Evolutionary conservation across 2,888 invertebrate species (phyloP).

Genomic region (Pteria penguin): DNA sequence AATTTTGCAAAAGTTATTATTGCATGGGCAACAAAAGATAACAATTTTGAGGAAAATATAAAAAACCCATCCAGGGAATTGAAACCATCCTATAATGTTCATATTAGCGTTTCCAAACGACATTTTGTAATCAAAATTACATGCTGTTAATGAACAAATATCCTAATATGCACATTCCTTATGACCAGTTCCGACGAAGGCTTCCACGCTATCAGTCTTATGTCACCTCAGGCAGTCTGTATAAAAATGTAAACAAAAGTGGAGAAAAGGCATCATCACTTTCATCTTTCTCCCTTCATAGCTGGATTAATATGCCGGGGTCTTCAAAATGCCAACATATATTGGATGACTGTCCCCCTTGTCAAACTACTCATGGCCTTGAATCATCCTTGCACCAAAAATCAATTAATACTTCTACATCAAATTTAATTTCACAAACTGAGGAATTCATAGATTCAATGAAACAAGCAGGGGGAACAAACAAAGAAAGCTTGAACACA

Average conservation of each 20-base stretch:
- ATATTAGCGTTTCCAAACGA: neutral
- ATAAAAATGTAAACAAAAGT: neutral
- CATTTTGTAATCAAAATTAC: constrained; percentile 7
- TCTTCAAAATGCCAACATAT: neutral
- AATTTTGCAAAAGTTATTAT: constrained; percentile 18
- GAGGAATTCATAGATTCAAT: neutral
- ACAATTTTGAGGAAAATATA: neutral
- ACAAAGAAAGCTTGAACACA: neutral
- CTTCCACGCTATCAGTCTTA: neutral
- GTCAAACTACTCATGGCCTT: neutral
- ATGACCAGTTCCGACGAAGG: neutral
- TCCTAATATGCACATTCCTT: constrained; percentile 7
- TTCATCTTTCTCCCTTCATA: neutral
- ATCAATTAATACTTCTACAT: neutral
- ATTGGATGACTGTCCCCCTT: neutral
- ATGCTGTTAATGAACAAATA: neutral
- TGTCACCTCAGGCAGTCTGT: neutral
- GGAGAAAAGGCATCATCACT: neutral
- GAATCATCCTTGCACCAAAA: neutral
- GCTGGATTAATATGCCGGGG: neutral
- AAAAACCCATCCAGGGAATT: neutral
- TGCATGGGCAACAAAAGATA: constrained; percentile 5
- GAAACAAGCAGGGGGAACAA: neutral
- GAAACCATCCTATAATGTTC: neutral
- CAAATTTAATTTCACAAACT: neutral